A percentile compares a stretch with the other conserved stretches of the same genome.
phyloP scores from a whole-genome alignment of 2,113 vertebrate genomes.

The Protomyctophum bolini region DNA sequence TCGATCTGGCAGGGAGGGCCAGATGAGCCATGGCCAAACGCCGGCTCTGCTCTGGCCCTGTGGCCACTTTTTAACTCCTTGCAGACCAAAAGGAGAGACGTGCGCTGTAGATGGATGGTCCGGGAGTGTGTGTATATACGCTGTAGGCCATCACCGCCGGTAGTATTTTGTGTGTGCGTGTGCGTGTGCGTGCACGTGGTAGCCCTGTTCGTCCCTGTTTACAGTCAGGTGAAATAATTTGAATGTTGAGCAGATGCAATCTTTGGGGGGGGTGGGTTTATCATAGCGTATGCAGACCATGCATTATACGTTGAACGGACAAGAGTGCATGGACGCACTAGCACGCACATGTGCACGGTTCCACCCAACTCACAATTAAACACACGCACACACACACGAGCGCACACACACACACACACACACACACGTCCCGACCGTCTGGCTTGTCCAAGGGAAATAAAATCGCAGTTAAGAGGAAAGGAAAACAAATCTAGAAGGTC shows the following conservation, averaged over 20 bases:
- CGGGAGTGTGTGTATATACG: no score
- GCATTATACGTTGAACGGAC: no score
- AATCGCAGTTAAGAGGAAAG: constrained; percentile 69
- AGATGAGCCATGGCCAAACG: constrained; percentile 83
- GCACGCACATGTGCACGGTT: no score
- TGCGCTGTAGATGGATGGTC: constrained; percentile 46
- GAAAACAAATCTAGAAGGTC: constrained; percentile 76
- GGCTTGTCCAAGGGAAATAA: constrained; percentile 69
- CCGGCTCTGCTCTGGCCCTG: constrained; percentile 85
- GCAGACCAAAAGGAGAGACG: constrained; percentile 59
- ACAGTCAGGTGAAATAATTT: constrained; percentile 19
- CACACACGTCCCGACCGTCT: constrained; percentile 31
- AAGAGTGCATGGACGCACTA: constrained; percentile 1
- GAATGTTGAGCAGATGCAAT: constrained; percentile 32
- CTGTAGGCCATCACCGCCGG: constrained; percentile 14
- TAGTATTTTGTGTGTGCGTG: constrained; percentile 20
- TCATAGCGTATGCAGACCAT: no score
- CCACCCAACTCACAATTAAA: no score
- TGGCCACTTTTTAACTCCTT: constrained; percentile 86
- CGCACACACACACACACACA: constrained; percentile 28
- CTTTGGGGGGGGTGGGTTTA: constrained; percentile 27
- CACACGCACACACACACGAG: no score
- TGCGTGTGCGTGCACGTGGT: no score
- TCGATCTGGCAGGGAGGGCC: constrained; percentile 90
- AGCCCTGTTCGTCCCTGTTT: no score